Base-by-base conservation (phyloP, 1,140 invertebrate species). In the Drosophila mojavensis region DNA sequence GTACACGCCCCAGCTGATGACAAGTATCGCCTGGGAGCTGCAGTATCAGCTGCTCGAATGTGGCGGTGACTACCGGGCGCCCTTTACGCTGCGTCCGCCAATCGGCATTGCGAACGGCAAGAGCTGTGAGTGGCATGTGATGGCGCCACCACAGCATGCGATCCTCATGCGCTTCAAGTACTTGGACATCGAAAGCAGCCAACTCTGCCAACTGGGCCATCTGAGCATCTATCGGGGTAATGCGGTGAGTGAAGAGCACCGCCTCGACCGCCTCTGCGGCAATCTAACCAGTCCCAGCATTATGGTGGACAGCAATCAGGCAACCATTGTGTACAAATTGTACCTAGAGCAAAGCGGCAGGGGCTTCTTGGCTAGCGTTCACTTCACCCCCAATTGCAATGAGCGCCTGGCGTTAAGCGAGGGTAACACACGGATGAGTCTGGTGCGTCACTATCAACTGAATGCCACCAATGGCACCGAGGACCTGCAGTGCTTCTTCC, bases 101-200 rank as follows among this genome's bases (percentile, higher is more conserved):
- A 73, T 64, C 24, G 47, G 66, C 20, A 62, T 58, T 1, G 39
- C n/a, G 6, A 2, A 24, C 2, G 5, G 60, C 43, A 6, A 75
- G 5, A 78, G 61, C 11, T 98, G 97, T 91, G 94, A 94, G 0
- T 98, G 97, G 97, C 86, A 93, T 45, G 95, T 98, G 50, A 94
- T 94, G 69, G 97, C 97, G 5, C 95, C 96, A 0, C 10, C 81
- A 3, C 93, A 95, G 65, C 95, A 96, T 90, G 94, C 94, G 28
- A 93, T 97, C 6, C 90, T 95, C 30, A 59, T 98, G 7, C 95
- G 95, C 90, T 95, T 95, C 73, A 90, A 93, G 50, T 93, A 93
- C 55, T 93, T 95, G 45, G 82, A 94, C n/a, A 33, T 95, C 30
- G 94, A 94, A 75, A 85, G 56, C 20, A 61, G 62, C 24, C 2